These are phyloP conservation scores for Tyrophagus putrescentiae DNA, from an alignment of 1,140 invertebrate genomes.

Conservation along the genomic window DNA sequence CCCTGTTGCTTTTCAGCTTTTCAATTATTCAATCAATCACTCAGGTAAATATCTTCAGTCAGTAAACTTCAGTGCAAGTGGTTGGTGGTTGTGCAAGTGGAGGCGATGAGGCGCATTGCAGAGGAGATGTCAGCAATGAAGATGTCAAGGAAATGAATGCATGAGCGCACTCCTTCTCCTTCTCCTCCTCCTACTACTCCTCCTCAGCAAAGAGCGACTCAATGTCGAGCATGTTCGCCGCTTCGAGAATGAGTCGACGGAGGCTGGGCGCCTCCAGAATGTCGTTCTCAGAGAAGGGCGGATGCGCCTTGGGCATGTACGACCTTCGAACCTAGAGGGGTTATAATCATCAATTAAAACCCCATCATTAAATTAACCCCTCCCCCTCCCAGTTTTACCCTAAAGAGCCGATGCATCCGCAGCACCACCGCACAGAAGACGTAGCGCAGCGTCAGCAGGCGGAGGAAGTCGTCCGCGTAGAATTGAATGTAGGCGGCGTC, in stretches of 20 bases:
- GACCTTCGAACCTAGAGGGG: conserved; percentile 42
- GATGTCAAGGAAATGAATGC: too few relatives aligned
- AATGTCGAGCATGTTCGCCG: conserved; percentile 64
- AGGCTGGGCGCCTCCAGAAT: conserved; percentile 72
- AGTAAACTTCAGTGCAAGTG: too few relatives aligned
- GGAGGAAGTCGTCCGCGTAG: conserved; percentile 83
- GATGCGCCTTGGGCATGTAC: conserved; percentile 65
- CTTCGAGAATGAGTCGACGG: conserved; percentile 60
- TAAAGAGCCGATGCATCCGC: conserved; percentile 60
- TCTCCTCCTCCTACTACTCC: conserved; percentile 25
- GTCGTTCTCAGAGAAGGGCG: conserved; percentile 67
- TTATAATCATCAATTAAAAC: not conserved
- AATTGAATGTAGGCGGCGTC: conserved; percentile 68
- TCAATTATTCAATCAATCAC: too few relatives aligned
- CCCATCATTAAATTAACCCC: conserved; percentile 3
- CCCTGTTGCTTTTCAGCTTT: too few relatives aligned
- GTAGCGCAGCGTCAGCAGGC: conserved; percentile 68
- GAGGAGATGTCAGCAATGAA: too few relatives aligned
- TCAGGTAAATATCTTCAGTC: too few relatives aligned
- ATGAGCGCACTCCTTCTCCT: too few relatives aligned
- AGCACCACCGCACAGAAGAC: conserved; percentile 82
- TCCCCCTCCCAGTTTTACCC: conserved; percentile 34
- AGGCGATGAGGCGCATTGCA: too few relatives aligned
- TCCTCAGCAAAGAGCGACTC: conserved; percentile 45
- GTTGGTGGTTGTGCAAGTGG: too few relatives aligned